Base-by-base conservation (phyloP, 2,888 invertebrate genomes). In the Plebejus argus region DNA sequence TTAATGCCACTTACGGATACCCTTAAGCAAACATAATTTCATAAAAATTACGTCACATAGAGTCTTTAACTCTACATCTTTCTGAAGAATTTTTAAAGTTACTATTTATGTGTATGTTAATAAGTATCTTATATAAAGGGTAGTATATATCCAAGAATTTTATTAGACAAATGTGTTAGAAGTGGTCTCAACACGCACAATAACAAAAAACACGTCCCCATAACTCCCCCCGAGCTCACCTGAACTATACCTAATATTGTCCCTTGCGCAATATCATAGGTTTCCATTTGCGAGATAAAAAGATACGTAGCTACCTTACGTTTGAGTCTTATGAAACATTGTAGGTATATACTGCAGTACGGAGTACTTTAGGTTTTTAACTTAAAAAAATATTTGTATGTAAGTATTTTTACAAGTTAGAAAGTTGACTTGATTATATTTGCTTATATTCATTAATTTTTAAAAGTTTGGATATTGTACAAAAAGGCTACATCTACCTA, bases 231-330 rank as follows among this genome's bases (percentile, higher is more conserved):
- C 6, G 39, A 18, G 6, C 53, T 15, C 74, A 74, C 53, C 74
- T 74, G 49, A 53, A 74, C 74, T 74, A 74, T 53, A n/a, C n/a
- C n/a, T n/a, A 74, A 53, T 45, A 74, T 49, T 74, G 74, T 53
- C 74, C 74, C 49, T 49, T 49, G 53, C 45, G 74, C 23, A 72
- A 72, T 45, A 71, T 71, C 71, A 72, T 49, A 74, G 49, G 53
- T 74, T 74, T 49, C 74, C 74, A 53, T 74, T 74, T 53, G 18
- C 28, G 28, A 74, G 53, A 74, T 74, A 74, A 74, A 74, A 74
- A 28, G 74, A 53, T 53, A 74, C 10, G 53, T 33, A 45, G 15
- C 45, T 28, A 45, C 23, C 45, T 28, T 72, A 74, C 53, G 28
- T 53, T 74, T 53, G 49, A 23, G 23, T 74, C 53, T 45, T 23